A percentile compares a stretch with the other conserved stretches of the same genome.
Evolutionary conservation across 2,888 invertebrate species (phyloP).

Genomic region (Dynastes maya): DNA sequence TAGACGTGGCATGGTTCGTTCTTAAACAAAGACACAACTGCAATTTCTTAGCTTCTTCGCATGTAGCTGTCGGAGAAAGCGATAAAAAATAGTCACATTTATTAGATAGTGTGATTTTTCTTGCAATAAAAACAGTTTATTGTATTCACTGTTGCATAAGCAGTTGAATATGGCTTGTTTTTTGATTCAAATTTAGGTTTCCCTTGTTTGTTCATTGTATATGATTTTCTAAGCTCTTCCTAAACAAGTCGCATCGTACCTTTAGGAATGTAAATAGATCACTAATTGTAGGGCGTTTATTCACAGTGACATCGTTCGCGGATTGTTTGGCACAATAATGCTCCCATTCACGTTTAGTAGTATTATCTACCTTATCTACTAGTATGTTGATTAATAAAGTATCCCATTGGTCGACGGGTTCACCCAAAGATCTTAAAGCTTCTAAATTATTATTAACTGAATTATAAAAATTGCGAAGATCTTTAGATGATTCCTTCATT

Average conservation of each 20-base stretch:
- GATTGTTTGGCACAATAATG: not conserved
- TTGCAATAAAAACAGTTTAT: slow-evolving; percentile 8
- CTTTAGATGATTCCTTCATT: not conserved
- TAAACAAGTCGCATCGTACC: not conserved
- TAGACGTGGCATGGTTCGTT: not conserved
- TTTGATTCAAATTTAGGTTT: not conserved
- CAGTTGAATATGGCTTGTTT: not conserved
- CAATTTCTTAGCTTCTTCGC: not conserved
- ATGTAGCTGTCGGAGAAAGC: not conserved
- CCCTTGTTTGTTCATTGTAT: not conserved
- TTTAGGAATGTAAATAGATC: not conserved
- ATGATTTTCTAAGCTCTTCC: not conserved
- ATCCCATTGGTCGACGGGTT: not conserved
- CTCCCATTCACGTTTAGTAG: slow-evolving; percentile 3
- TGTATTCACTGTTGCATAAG: not conserved
- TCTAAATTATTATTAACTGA: not conserved
- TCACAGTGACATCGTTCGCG: not conserved
- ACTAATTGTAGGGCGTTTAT: not conserved
- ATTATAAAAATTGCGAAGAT: not conserved
- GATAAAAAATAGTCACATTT: not conserved
- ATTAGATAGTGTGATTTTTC: slow-evolving; percentile 5
- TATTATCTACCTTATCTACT: not conserved
- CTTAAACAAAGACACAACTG: not conserved
- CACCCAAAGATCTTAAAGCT: not conserved
- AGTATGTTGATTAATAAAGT: slow-evolving; percentile 3